Evolutionary conservation across 2,113 vertebrate genomes (phyloP), one percentile per base, ranked within the genome.

Genomic region (Romanogobio albipinnatus): DNA sequence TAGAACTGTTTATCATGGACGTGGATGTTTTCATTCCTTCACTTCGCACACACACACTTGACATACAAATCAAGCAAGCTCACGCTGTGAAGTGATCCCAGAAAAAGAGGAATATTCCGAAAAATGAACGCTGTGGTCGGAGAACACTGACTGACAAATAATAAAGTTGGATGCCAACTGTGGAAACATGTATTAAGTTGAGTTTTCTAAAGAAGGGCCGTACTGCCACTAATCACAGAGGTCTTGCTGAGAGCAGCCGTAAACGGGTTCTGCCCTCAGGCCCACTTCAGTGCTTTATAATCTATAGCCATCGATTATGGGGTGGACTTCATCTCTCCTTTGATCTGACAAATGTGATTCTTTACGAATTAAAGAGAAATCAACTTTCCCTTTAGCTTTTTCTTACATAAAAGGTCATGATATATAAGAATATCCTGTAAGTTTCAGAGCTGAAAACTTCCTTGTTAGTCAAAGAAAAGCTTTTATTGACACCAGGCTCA

Each of bases 171-270:
- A 78, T 26, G 73, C 83, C 73, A 82, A 81, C 47, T 77, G 86
- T 77, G 73, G 86, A 79, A 87, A 61, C 26, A 51, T 73, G 56
- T 84, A 85, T 89, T 85, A 85, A 88, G 83, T 85, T 79, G 61
- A 83, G 82, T 51, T 81, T 86, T 83, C 76, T 64, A 73, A 86
- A 87, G 76, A 15, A 85, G 66, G 74, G 51, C 78, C 70, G 24
- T 49, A 75, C 43, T 82, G 47, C 77, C 59, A 77, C 81, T 89
- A 89, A 89, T 89, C 83, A 89, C 71, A 90, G 86, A 82, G 71
- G 33, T 19, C 80, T 61, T 36, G 43, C n/a, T 51, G 17, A 24
- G 17, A 80, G 33, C 47, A 68, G 76, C 61, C 59, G 24, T 82
- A 75, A 75, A 81, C 26, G 43, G 49, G 43, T 53, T 66, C 53